Conservation (phyloP, 2,113 vertebrate genomes). For the Zosterops lateralis region DNA sequence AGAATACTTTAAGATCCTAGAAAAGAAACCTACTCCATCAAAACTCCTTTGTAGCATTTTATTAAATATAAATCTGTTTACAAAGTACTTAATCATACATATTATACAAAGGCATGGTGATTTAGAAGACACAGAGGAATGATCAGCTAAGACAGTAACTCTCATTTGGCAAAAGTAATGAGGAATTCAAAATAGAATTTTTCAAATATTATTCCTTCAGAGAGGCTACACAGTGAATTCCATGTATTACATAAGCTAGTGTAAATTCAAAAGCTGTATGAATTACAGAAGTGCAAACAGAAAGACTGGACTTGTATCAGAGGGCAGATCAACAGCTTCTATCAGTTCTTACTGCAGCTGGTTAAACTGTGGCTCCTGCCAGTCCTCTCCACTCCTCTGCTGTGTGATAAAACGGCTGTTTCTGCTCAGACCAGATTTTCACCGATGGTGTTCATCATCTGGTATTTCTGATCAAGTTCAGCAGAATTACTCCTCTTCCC, state of each 20-base stretch:
- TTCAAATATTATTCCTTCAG: background rate
- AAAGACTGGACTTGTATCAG: background rate
- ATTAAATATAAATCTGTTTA: slow-evolving; percentile 13
- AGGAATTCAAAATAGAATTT: background rate
- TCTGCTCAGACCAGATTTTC: background rate
- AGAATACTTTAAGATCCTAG: background rate
- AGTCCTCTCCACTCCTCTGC: background rate
- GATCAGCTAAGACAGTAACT: background rate
- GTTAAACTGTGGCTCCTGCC: background rate
- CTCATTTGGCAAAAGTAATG: background rate
- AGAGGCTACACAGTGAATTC: background rate
- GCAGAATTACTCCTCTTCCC: background rate
- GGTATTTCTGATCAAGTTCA: background rate
- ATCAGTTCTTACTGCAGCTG: background rate
- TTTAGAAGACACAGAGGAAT: slow-evolving; percentile 1
- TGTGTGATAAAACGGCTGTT: background rate
- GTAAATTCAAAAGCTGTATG: background rate
- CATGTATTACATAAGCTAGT: background rate
- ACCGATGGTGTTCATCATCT: background rate
- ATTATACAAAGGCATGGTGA: background rate
- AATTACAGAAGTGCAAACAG: background rate
- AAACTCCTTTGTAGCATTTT: background rate
- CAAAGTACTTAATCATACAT: background rate
- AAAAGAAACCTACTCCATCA: slow-evolving; percentile 1
- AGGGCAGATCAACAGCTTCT: background rate